A percentile compares a stretch with the other conserved stretches of the same genome.
These are phyloP conservation scores for Hyaena hyaena DNA, from an alignment of 2,113 vertebrate genomes.

Conservation along the genomic window DNA sequence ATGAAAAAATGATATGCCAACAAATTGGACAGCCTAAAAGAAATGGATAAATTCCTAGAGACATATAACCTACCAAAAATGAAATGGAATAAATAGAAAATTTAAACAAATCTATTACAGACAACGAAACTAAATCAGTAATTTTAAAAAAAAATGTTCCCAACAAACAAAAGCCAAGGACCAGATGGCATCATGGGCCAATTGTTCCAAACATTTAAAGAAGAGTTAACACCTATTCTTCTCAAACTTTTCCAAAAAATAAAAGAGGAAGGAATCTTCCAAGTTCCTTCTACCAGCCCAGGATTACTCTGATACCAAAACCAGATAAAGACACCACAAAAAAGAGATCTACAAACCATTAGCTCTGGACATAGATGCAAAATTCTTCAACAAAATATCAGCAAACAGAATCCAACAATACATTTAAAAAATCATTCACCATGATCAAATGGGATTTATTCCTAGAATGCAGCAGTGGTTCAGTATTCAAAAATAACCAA, in stretches of 20 bases:
- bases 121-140: not conserved
- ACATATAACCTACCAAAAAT: not conserved
- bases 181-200: not conserved
- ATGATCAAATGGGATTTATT: not conserved
- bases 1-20: not conserved
- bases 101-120: not conserved
- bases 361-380: not conserved
- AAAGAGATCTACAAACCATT: not conserved
- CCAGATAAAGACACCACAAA: not conserved
- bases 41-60: not conserved
- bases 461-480: not conserved
- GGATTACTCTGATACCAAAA: not conserved
- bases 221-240: not conserved
- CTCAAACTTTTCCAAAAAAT: not conserved
- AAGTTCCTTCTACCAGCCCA: not conserved
- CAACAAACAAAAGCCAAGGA: not conserved
- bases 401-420: not conserved
- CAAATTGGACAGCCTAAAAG: not conserved
- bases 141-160: not conserved
- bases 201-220: not conserved
- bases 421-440: not conserved
- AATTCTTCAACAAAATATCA: not conserved
- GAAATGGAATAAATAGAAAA: not conserved
- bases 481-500: not conserved
- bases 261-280: not conserved